Evolutionary conservation across 2,888 invertebrate species (phyloP).

Genomic region (Ennomos erosarius): DNA sequence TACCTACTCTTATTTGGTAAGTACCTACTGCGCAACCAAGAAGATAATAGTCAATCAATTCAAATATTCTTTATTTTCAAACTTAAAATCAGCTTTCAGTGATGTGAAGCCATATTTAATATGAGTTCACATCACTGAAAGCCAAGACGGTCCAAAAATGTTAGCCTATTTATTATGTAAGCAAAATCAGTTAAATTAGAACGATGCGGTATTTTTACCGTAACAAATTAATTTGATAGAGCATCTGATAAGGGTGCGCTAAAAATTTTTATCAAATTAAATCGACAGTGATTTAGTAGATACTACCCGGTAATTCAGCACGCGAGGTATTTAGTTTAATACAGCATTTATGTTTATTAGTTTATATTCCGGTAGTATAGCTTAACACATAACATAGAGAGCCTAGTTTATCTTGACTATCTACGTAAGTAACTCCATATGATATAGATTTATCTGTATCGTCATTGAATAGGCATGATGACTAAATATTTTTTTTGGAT

Average conservation of each 20-base stretch:
- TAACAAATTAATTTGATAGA: conserved; percentile 65
- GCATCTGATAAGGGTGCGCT: conserved; percentile 57
- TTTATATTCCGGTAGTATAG: neutral
- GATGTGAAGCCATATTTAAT: too few species aligned
- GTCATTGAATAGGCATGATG: neutral
- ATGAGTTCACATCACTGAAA: neutral
- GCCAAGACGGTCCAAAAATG: neutral
- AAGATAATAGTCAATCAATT: too few species aligned
- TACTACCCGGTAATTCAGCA: conserved; percentile 44
- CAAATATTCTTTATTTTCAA: too few species aligned
- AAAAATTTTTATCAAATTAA: conserved; percentile 45
- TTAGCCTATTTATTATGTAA: neutral
- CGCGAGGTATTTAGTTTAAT: conserved; percentile 26
- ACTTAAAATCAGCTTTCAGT: too few species aligned
- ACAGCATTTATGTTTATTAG: conserved; percentile 32
- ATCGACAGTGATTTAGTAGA: conserved; percentile 58
- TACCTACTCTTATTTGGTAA: too few species aligned
- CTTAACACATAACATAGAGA: too few species aligned
- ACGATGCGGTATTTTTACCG: conserved; percentile 32
- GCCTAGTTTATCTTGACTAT: too few species aligned
- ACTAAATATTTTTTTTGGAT: too few species aligned
- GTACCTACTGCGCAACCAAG: too few species aligned
- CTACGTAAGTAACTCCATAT: too few species aligned
- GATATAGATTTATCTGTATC: conserved; percentile 23
- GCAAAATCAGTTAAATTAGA: conserved; percentile 6